phyloP scores from a whole-genome alignment of 2,113 vertebrate genomes.

The Bungarus multicinctus region DNA sequence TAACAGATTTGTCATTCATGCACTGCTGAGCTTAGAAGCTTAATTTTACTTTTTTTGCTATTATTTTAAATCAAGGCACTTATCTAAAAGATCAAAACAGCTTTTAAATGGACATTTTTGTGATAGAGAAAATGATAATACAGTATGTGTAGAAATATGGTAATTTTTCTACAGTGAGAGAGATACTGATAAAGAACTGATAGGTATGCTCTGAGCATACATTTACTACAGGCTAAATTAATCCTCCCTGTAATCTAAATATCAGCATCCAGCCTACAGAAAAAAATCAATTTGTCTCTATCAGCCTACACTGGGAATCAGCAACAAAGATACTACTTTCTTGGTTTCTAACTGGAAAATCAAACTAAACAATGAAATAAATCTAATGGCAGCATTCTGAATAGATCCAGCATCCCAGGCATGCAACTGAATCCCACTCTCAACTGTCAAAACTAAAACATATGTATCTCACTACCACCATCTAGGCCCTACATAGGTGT shows the following conservation, averaged over 20 bases:
- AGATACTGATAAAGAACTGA: slow-evolving; percentile 18
- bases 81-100: slow-evolving; percentile 56
- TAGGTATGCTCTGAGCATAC: neutral
- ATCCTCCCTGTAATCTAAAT: accelerated
- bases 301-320: neutral
- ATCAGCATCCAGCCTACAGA: neutral
- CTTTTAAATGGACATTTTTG: slow-evolving; percentile 54
- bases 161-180: slow-evolving; percentile 24
- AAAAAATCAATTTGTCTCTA: neutral
- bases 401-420: neutral
- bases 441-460: neutral
- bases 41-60: slow-evolving; percentile 56
- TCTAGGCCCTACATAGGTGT: neutral
- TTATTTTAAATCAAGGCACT: slow-evolving; percentile 64
- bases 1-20: slow-evolving; percentile 60
- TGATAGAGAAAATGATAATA: slow-evolving; percentile 34
- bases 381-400: slow-evolving; percentile 13
- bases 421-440: neutral
- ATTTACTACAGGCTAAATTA: neutral
- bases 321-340: neutral
- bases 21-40: slow-evolving; percentile 40
- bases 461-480: slow-evolving; percentile 4
- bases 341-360: neutral
- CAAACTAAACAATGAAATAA: slow-evolving; percentile 16
- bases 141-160: slow-evolving; percentile 29